A percentile compares a stretch with the other conserved stretches of the same genome.
phyloP scores from a whole-genome alignment of 64 coral and sea anemone genomes.

The Dendrophyllia cribrosa region DNA sequence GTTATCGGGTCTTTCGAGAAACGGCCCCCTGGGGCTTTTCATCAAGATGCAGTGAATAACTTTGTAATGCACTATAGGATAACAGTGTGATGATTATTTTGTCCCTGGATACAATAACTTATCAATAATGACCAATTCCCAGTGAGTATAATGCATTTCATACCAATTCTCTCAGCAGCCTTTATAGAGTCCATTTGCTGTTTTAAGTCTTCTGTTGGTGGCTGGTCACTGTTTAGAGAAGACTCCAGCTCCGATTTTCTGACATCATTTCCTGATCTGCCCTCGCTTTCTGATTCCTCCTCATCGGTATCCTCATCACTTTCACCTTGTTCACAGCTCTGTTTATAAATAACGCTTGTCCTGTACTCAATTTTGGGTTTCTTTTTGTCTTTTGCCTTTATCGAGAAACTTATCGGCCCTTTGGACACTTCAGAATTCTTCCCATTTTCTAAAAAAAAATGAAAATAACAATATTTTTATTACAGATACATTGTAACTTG shows the following conservation, averaged over 20 bases:
- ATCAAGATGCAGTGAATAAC: no score
- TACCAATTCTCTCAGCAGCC: conserved; percentile 76
- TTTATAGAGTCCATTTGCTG: conserved; percentile 84
- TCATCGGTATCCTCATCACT: conserved; percentile 76
- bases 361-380: conserved; percentile 96
- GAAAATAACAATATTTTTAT: neutral
- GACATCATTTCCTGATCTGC: conserved; percentile 20
- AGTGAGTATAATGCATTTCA: neutral
- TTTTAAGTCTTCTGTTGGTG: conserved; percentile 39
- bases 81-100: no score
- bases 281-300: neutral
- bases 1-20: no score
- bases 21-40: no score
- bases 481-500: no score
- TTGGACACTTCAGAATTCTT: conserved; percentile 34
- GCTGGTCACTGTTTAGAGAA: neutral
- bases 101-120: no score
- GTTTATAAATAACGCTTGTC: conserved; percentile 91
- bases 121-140: no score
- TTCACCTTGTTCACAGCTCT: conserved; percentile 81
- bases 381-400: conserved; percentile 82
- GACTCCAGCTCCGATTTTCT: neutral
- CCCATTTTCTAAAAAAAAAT: neutral
- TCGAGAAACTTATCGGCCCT: conserved; percentile 94
- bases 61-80: no score